phyloP scores from a whole-genome alignment of 2,888 invertebrate genomes.

The Esperia sulphurella region DNA sequence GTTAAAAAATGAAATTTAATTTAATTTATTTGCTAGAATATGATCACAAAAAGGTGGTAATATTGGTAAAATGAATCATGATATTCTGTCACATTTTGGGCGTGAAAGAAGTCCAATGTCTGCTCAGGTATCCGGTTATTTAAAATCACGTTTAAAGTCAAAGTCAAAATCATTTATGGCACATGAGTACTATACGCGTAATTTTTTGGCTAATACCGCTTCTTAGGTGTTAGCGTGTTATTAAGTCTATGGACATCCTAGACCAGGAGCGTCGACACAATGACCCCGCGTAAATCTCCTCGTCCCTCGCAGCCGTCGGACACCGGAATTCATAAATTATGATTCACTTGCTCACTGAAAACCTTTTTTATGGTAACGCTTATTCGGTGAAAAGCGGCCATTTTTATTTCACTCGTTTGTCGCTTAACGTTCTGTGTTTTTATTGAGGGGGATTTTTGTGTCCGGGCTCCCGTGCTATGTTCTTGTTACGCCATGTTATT shows the following conservation, averaged over 20 bases:
- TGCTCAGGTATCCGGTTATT: no score
- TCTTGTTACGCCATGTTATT: conserved; percentile 11
- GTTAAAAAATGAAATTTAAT: no score
- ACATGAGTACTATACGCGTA: no score
- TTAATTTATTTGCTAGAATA: no score
- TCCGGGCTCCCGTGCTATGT: conserved; percentile 13
- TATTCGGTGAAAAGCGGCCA: conserved; percentile 69
- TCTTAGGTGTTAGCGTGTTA: conserved; percentile 9
- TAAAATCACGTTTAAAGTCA: no score
- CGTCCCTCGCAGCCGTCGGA: conserved; percentile 43
- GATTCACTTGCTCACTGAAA: conserved; percentile 79
- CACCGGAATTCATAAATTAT: conserved; percentile 79
- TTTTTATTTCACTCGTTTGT: conserved; percentile 70
- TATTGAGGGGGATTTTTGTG: conserved; percentile 30
- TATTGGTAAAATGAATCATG: no score
- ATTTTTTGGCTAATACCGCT: no score
- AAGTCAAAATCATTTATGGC: no score
- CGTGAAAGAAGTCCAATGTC: no score
- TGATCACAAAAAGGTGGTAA: no score
- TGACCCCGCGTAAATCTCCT: conserved; percentile 77
- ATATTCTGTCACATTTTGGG: no score
- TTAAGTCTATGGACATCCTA: conserved; percentile 36
- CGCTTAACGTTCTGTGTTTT: conserved; percentile 44
- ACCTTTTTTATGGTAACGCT: conserved; percentile 77
- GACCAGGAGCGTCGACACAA: conserved; percentile 62